Evolutionary conservation across 2,888 invertebrate genomes (phyloP).

Genomic region (Melanophora roralis): DNA sequence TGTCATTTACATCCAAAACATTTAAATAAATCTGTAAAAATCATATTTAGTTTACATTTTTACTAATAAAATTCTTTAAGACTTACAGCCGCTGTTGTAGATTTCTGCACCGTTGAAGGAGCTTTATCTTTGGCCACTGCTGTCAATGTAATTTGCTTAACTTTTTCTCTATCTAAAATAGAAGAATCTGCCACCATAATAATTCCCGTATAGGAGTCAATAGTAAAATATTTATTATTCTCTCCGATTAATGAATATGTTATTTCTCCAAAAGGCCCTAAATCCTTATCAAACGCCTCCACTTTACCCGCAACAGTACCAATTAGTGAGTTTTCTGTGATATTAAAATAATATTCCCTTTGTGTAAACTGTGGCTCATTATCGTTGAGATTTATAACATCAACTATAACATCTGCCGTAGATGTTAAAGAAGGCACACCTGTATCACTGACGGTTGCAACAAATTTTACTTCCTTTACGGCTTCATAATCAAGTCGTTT

Average conservation of each 20-base stretch:
- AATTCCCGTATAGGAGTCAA: constrained; percentile 84
- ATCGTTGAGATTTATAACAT: constrained; percentile 90
- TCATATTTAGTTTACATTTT: neutral
- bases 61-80: neutral
- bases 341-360: constrained; percentile 82
- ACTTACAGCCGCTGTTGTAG: constrained; percentile 85
- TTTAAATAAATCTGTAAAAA: constrained; percentile 82
- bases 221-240: constrained; percentile 84
- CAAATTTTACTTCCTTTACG: constrained; percentile 86
- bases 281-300: constrained; percentile 87
- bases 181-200: constrained; percentile 85
- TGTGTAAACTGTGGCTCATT: constrained; percentile 88
- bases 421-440: constrained; percentile 91
- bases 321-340: constrained; percentile 86
- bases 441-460: constrained; percentile 89
- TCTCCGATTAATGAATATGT: constrained; percentile 88
- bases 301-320: constrained; percentile 86
- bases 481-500: constrained; percentile 91
- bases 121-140: constrained; percentile 90
- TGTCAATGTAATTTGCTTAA: constrained; percentile 84
- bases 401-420: constrained; percentile 86
- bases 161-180: constrained; percentile 87
- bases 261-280: constrained; percentile 87
- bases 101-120: constrained; percentile 82
- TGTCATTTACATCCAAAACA: constrained; percentile 92